These are phyloP conservation scores for Cyclargus thomasi DNA, from an alignment of 1,140 invertebrate genomes.

Conservation along the genomic window DNA sequence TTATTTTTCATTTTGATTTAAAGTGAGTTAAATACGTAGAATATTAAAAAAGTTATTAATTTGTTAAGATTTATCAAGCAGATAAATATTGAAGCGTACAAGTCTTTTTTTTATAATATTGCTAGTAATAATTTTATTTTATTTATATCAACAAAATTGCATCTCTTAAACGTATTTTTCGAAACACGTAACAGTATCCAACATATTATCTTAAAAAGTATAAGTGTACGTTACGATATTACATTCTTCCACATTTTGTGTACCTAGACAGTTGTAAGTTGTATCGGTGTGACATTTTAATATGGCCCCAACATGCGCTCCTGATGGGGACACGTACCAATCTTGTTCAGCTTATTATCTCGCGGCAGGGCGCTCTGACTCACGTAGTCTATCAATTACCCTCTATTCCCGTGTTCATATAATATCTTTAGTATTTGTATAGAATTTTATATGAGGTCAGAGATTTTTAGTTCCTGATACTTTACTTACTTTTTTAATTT, in stretches of 20 bases:
- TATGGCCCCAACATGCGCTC: slow-evolving; percentile 9
- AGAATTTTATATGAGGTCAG: not conserved
- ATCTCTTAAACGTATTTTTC: too few species aligned
- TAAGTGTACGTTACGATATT: not conserved
- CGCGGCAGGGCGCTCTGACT: not conserved
- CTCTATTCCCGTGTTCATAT: not conserved
- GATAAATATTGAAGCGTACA: too few species aligned
- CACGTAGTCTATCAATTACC: slow-evolving; percentile 13
- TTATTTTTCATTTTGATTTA: too few species aligned
- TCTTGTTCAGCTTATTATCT: slow-evolving; percentile 21
- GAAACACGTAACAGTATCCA: too few species aligned
- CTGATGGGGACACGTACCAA: slow-evolving; percentile 21
- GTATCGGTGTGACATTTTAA: slow-evolving; percentile 20
- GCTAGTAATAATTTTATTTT: too few species aligned
- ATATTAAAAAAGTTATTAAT: too few species aligned
- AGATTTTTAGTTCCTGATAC: not conserved
- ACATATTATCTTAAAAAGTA: too few species aligned
- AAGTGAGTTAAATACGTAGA: too few species aligned
- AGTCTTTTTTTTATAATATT: too few species aligned
- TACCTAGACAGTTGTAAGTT: not conserved
- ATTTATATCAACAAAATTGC: too few species aligned
- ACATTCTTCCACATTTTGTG: not conserved
- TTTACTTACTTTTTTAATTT: not conserved
- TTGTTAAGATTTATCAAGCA: too few species aligned
- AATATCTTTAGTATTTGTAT: not conserved